Evolutionary conservation across 2,113 vertebrate species (phyloP).

Genomic region (Lathamus discolor): DNA sequence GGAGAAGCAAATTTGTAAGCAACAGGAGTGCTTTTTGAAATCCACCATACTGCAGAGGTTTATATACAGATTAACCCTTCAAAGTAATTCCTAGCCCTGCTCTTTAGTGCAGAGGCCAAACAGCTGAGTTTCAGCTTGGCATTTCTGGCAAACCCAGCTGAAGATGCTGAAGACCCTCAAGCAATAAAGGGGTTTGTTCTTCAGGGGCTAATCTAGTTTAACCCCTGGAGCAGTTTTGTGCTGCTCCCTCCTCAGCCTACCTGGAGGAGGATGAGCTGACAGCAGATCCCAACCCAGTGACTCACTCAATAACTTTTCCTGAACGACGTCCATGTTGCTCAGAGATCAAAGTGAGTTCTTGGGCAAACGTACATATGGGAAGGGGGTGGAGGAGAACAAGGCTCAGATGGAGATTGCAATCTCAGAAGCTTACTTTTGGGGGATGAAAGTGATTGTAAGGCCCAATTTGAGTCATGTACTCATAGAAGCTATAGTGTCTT

Average conservation of each 20-base stretch:
- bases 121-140: not conserved
- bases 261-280: not conserved
- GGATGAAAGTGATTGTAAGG: not conserved
- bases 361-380: not conserved
- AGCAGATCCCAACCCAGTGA: not conserved
- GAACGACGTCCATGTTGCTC: not conserved
- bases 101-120: not conserved
- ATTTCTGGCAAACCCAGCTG: not conserved
- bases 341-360: not conserved
- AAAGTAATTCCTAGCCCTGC: not conserved
- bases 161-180: not conserved
- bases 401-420: not conserved
- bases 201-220: not conserved
- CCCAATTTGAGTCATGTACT: rapidly evolving
- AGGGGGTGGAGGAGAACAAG: conserved; percentile 27
- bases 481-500: rapidly evolving
- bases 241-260: not conserved
- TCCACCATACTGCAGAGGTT: not conserved
- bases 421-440: not conserved
- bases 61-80: not conserved
- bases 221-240: not conserved
- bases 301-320: not conserved
- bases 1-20: not conserved
- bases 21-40: conserved; percentile 9
- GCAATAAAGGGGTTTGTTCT: not conserved